These are phyloP conservation scores for Plotosus lineatus DNA, from an alignment of 2,113 vertebrate genomes.

Conservation along the genomic window DNA sequence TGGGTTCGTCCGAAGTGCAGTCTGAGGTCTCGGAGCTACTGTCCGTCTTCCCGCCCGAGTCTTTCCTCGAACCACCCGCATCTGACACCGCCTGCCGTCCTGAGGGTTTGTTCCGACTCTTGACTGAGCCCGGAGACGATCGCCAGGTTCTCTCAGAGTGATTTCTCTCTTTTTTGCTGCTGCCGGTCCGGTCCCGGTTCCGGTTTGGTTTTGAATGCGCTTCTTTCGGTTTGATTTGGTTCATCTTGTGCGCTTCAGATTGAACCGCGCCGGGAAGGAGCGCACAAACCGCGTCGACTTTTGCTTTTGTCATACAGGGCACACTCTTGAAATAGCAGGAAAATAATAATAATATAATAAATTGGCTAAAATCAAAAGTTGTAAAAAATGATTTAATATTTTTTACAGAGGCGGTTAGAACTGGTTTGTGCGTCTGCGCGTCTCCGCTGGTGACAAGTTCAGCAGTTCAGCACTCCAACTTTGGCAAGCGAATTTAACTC, in stretches of 20 bases:
- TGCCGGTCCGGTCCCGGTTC: slow-evolving; percentile 42
- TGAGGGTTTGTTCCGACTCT: slow-evolving; percentile 47
- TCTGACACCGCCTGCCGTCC: slow-evolving; percentile 68
- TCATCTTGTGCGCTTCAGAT: slow-evolving; percentile 57
- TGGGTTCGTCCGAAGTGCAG: slow-evolving; percentile 81
- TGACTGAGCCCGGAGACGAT: slow-evolving; percentile 46
- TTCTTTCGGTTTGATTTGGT: slow-evolving; percentile 69
- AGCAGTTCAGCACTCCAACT: neutral
- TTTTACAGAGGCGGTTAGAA: neutral
- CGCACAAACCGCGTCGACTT: slow-evolving; percentile 28
- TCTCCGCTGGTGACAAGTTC: no score
- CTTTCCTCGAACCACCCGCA: slow-evolving; percentile 70
- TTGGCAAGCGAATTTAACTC: neutral
- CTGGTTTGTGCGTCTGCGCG: neutral
- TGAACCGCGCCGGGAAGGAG: slow-evolving; percentile 52
- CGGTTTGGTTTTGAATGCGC: slow-evolving; percentile 63
- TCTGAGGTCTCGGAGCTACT: slow-evolving; percentile 90
- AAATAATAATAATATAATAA: neutral
- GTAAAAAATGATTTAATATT: neutral
- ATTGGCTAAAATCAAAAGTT: neutral
- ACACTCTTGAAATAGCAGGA: neutral
- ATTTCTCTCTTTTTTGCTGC: slow-evolving; percentile 51
- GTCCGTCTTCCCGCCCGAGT: slow-evolving; percentile 77
- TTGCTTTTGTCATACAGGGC: slow-evolving; percentile 54
- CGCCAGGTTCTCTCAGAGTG: slow-evolving; percentile 48